These are phyloP conservation scores for Lepidocolaptes lacrymiger DNA, from an alignment of 2,797 vertebrate species.

Conservation along the genomic window DNA sequence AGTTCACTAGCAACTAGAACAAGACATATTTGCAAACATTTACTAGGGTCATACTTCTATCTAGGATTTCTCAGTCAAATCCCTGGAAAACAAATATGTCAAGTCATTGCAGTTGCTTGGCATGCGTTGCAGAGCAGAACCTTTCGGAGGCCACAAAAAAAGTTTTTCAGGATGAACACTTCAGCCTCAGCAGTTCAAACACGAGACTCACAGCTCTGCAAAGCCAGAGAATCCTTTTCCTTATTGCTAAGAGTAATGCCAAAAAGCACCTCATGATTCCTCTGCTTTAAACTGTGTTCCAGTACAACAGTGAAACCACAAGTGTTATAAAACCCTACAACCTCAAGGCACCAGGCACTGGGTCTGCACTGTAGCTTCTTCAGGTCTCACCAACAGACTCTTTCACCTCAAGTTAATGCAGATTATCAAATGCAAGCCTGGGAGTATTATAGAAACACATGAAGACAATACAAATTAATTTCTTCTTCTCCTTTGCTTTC, in stretches of 20 bases:
- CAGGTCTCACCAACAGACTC: not conserved
- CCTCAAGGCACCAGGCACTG: not conserved
- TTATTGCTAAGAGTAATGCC: not conserved
- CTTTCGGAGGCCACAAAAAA: not conserved
- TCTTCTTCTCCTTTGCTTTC: not conserved
- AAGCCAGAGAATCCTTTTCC: not conserved
- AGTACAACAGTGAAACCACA: accelerated
- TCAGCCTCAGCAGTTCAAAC: not conserved
- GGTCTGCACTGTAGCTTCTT: not conserved
- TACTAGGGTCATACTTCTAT: not conserved
- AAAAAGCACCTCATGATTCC: not conserved
- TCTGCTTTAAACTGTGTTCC: not conserved
- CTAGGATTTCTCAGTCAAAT: not conserved
- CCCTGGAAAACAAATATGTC: not conserved
- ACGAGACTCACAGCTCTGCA: not conserved
- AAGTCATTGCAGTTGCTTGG: not conserved
- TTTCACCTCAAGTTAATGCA: not conserved
- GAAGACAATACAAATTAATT: not conserved
- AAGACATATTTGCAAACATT: not conserved
- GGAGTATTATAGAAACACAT: not conserved
- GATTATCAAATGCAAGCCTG: not conserved
- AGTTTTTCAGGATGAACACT: not conserved
- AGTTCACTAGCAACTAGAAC: not conserved
- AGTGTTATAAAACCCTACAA: accelerated
- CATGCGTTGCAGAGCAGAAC: not conserved